Evolutionary conservation across 2,113 vertebrate genomes (phyloP), one percentile per base, ranked within the genome.

Genomic region (Gymnarchus niloticus): DNA sequence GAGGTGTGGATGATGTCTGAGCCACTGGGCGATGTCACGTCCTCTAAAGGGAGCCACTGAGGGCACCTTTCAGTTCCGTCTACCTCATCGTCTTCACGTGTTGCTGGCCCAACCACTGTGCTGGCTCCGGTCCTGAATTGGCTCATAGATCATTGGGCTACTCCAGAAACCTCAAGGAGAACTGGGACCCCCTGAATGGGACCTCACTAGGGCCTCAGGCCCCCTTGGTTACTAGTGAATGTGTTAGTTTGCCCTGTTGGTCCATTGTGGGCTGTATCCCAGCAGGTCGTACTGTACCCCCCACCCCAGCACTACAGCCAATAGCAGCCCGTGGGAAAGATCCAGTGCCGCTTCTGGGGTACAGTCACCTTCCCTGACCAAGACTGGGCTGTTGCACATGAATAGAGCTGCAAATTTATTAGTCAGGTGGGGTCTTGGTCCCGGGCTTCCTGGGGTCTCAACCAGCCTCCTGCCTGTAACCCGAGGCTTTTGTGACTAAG

Each of bases 161-260:
- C 77, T 49, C 77, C 44, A 44, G 41, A 44, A 48, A 44, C 77
- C 44, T 28, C 21, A 25, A 41, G 46, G 46, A 3, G 21, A 14
- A 17, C 23, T 2, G 77, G 77, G 49, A 44, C 77, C 77, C 44
- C 77, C 48, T 48, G n/a, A 25, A 81, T 37, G 65, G 65, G 65
- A 41, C 33, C 65, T 33, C 1, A 12, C 28, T 19, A 33, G 33
- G 65, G 65, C 65, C 19, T 41, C 14, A 17, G 33, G 65, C 65
- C 65, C 65, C 65, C 65, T 73, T 73, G 65, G 65, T 73, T 73
- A 73, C 65, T 33, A 73, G 65, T 73, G 33, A 73, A 73, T 73
- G 65, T 73, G 65, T 73, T 25, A 44, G 21, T 51, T 81, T 28
- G 10, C 46, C 49, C 77, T 51, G 77, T 81, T 44, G n/a, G 77